Evolutionary conservation across 2,888 invertebrate species (phyloP).

Genomic region (Apodemia duryi): DNA sequence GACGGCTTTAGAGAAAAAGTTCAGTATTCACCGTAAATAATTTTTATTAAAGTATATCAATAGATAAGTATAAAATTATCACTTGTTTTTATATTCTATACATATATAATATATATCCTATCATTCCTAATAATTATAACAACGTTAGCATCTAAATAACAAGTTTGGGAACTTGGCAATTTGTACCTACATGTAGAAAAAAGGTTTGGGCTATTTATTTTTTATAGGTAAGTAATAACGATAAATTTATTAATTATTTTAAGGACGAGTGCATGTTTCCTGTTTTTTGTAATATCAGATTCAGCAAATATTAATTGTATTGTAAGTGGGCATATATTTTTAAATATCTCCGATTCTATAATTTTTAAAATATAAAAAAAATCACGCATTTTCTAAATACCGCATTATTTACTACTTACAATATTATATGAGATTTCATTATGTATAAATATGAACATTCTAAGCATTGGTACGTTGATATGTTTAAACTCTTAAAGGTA

Average conservation of each 20-base stretch:
- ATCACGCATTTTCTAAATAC: background rate
- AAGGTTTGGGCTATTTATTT: too few species aligned
- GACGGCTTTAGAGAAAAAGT: conserved; percentile 62
- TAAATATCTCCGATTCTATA: too few species aligned
- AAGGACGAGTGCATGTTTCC: background rate
- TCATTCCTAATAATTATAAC: conserved; percentile 19
- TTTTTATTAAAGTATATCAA: conserved; percentile 45
- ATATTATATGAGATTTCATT: background rate
- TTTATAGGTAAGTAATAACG: too few species aligned
- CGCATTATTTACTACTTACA: background rate
- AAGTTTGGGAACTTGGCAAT: background rate
- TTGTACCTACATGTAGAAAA: background rate
- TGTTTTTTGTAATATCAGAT: too few species aligned
- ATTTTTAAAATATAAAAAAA: background rate
- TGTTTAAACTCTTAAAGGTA: conserved; percentile 30
- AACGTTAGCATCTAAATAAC: conserved; percentile 16
- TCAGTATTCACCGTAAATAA: conserved; percentile 48
- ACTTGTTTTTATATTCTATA: conserved; percentile 31
- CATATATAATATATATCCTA: conserved; percentile 31
- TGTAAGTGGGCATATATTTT: too few species aligned
- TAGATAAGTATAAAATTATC: conserved; percentile 52
- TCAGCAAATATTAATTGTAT: too few species aligned
- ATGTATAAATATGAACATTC: conserved; percentile 15
- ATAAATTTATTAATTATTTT: background rate
- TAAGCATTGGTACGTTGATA: conserved; percentile 31